phyloP scores from a whole-genome alignment of 2,888 invertebrate species.

The Erpobdella octoculata region DNA sequence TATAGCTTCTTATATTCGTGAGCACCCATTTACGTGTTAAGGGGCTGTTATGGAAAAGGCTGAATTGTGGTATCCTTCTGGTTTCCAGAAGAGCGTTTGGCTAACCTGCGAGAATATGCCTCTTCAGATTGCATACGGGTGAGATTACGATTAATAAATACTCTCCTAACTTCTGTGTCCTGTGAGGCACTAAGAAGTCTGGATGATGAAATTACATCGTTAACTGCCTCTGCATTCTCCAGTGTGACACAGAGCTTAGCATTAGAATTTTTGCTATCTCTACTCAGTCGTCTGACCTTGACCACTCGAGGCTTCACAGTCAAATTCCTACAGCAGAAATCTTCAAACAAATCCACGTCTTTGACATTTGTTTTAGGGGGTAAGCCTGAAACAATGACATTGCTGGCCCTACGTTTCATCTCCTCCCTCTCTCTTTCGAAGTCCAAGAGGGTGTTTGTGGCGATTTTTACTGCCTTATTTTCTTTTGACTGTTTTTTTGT shows the following conservation, averaged over 20 bases:
- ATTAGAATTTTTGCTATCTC: not conserved
- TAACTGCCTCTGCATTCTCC: not conserved
- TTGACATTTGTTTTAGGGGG: not conserved
- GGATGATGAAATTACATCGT: not conserved
- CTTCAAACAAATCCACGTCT: not conserved
- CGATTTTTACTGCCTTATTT: not conserved
- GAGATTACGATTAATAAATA: not conserved
- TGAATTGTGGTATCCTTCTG: not conserved
- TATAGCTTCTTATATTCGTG: too few species aligned
- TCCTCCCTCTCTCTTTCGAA: not conserved
- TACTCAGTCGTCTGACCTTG: not conserved
- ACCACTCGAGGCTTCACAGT: not conserved
- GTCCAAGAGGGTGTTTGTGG: not conserved
- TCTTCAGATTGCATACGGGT: not conserved
- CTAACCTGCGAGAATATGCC: not conserved
- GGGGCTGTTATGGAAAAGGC: too few species aligned
- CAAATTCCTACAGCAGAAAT: not conserved
- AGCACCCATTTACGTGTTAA: too few species aligned
- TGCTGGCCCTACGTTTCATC: not conserved
- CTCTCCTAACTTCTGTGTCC: not conserved
- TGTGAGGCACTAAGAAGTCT: too few species aligned
- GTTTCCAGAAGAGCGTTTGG: not conserved
- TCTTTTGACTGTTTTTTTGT: not conserved
- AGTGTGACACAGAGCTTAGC: not conserved
- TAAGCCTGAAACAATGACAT: not conserved